Evolutionary conservation across 2,113 vertebrate genomes (phyloP).

Genomic region (Dasyprocta punctata): DNA sequence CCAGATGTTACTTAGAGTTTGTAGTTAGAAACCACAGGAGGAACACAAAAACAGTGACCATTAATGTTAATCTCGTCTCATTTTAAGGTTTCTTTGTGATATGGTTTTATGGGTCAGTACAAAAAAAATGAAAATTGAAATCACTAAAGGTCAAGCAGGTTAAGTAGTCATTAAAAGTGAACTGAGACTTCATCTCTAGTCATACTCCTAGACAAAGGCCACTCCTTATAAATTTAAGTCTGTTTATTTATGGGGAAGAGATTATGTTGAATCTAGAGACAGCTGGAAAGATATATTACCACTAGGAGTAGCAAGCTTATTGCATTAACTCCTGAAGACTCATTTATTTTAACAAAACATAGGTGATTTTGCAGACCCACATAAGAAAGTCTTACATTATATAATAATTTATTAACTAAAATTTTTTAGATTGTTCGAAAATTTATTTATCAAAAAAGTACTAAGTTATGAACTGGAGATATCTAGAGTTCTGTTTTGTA

Average conservation of each 20-base stretch:
- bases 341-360: constrained; percentile 31
- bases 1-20: not conserved
- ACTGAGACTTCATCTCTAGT: constrained; percentile 59
- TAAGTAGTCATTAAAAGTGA: constrained; percentile 58
- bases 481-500: constrained; percentile 1
- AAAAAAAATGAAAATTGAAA: constrained; percentile 66
- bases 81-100: constrained; percentile 37
- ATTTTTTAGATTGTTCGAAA: not conserved
- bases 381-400: not conserved
- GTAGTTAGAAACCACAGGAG: not conserved
- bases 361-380: not conserved
- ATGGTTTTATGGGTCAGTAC: constrained; percentile 44
- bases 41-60: constrained; percentile 18
- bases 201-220: not conserved
- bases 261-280: not conserved
- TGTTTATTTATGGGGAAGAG: constrained; percentile 33
- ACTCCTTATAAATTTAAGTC: not conserved
- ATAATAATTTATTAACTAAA: not conserved
- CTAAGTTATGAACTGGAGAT: not conserved
- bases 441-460: constrained; percentile 26
- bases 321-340: not conserved
- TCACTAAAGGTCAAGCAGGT: constrained; percentile 36
- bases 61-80: constrained; percentile 62
- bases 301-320: not conserved
- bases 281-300: not conserved